Percentiles rank a stretch among this genome's conserved stretches.
These are phyloP conservation scores for Elymnias hypermnestra DNA, from an alignment of 1,140 invertebrate species.

Conservation along the genomic window DNA sequence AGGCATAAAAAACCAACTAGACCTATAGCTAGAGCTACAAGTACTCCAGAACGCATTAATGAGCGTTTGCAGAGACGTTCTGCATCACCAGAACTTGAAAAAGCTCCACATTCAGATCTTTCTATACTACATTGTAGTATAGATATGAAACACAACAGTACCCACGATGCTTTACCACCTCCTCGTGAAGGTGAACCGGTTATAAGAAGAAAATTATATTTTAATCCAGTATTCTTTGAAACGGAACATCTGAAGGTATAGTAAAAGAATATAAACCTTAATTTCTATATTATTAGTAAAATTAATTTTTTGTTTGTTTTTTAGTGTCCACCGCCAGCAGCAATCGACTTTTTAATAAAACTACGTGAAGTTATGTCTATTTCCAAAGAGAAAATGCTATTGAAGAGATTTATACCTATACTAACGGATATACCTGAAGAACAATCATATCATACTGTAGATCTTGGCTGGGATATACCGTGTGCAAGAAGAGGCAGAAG, in stretches of 20 bases:
- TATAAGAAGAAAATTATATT: slow-evolving; percentile 85
- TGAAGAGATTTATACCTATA: slow-evolving; percentile 88
- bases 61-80: slow-evolving; percentile 58
- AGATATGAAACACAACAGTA: slow-evolving; percentile 42
- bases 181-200: slow-evolving; percentile 49
- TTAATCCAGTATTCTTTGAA: slow-evolving; percentile 93
- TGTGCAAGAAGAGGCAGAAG: slow-evolving; percentile 58
- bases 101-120: slow-evolving; percentile 59
- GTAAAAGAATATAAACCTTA: slow-evolving; percentile 10
- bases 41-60: slow-evolving; percentile 40
- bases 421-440: slow-evolving; percentile 89
- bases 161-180: slow-evolving; percentile 29
- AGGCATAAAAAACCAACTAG: slow-evolving; percentile 49
- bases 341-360: slow-evolving; percentile 89
- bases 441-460: slow-evolving; percentile 70
- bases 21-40: slow-evolving; percentile 35
- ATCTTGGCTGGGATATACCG: slow-evolving; percentile 68
- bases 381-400: slow-evolving; percentile 90
- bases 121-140: slow-evolving; percentile 56
- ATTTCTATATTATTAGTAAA: not conserved
- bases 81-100: slow-evolving; percentile 62
- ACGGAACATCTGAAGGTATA: slow-evolving; percentile 86
- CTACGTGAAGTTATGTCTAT: slow-evolving; percentile 91
- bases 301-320: slow-evolving; percentile 4
- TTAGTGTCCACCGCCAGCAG: slow-evolving; percentile 89